Evolutionary conservation across 2,113 vertebrate species (phyloP).

Genomic region (Pedionomus torquatus): DNA sequence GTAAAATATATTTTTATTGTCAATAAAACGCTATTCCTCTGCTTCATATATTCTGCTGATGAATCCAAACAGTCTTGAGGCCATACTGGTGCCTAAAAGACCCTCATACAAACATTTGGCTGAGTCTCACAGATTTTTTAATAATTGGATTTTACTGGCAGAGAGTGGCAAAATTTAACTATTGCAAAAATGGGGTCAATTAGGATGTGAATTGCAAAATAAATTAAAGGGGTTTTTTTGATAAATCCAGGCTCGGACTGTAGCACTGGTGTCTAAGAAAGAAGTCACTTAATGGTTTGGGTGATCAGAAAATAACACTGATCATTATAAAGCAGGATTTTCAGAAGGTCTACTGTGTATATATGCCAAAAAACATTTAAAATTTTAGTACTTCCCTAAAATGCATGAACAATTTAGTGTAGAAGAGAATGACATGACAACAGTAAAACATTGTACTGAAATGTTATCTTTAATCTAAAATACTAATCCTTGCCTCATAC

Average conservation of each 20-base stretch:
- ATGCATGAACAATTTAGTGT: rapidly evolving
- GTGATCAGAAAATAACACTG: background rate
- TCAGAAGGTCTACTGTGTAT: background rate
- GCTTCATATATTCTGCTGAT: background rate
- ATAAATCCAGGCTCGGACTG: background rate
- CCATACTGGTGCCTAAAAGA: background rate
- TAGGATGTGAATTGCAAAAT: background rate
- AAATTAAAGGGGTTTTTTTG: background rate
- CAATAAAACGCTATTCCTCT: background rate
- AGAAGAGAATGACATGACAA: background rate
- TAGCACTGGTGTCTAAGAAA: background rate
- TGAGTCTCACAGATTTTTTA: background rate
- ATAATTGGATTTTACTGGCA: background rate
- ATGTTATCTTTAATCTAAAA: background rate
- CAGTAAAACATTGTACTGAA: background rate
- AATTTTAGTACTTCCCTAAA: background rate
- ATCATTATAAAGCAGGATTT: background rate
- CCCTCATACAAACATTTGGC: rapidly evolving
- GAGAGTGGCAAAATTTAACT: background rate
- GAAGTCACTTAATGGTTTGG: background rate
- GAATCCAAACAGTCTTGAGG: background rate
- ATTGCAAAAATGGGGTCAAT: rapidly evolving
- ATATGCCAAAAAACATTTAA: background rate
- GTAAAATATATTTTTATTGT: background rate
- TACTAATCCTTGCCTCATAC: background rate